phyloP scores from a whole-genome alignment of 2,888 invertebrate species.

The Gortyna flavago region DNA sequence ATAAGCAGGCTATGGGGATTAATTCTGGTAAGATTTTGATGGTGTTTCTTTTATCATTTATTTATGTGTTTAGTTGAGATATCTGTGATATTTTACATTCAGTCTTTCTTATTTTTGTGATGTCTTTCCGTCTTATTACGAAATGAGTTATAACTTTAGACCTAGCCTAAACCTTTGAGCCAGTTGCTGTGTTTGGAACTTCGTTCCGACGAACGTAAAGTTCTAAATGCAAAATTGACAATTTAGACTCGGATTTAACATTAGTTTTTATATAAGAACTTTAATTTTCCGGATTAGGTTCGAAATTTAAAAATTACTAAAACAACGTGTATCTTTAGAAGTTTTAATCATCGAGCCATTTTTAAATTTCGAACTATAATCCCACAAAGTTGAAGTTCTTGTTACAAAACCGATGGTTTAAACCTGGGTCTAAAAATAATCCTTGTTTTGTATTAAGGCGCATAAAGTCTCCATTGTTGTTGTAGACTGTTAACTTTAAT shows the following conservation, averaged over 20 bases:
- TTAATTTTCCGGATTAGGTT: not conserved
- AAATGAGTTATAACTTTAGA: not conserved
- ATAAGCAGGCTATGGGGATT: slow-evolving; percentile 88
- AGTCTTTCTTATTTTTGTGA: not conserved
- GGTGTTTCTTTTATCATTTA: not conserved
- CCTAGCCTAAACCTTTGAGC: not conserved
- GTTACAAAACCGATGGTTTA: not conserved
- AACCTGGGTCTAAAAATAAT: not conserved
- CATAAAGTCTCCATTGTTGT: not conserved
- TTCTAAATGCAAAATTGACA: not conserved
- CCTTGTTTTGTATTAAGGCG: not conserved
- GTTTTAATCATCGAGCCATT: not conserved
- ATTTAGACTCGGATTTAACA: not conserved
- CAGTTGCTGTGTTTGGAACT: not conserved
- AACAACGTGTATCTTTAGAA: too few relatives aligned
- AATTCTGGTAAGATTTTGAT: slow-evolving; percentile 77
- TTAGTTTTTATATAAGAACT: not conserved
- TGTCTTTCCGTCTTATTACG: not conserved
- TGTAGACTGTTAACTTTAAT: slow-evolving; percentile 5
- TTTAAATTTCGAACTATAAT: not conserved
- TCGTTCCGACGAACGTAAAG: not conserved
- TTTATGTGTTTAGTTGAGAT: slow-evolving; percentile 20
- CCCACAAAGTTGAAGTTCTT: not conserved
- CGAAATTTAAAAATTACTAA: not conserved
- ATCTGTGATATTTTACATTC: slow-evolving; percentile 8